phyloP scores from a whole-genome alignment of 2,113 vertebrate species.

The Erythrolamprus reginae region DNA sequence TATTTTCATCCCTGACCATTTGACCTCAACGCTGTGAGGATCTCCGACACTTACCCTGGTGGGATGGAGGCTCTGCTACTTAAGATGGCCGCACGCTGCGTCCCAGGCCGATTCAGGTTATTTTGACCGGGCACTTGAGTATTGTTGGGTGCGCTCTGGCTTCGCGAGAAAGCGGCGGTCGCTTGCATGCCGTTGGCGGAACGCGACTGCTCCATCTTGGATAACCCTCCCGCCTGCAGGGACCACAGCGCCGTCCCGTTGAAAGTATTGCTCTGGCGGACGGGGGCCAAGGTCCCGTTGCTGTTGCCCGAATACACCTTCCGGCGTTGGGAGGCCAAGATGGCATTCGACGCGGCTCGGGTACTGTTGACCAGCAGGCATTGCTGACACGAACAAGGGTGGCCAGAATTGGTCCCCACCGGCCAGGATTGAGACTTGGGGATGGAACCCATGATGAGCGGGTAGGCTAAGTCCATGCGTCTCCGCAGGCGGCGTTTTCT shows the following conservation, averaged over 20 bases:
- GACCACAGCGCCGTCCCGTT: constrained; percentile 77
- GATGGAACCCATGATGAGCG: constrained; percentile 93
- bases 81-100: constrained; percentile 75
- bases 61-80: constrained; percentile 80
- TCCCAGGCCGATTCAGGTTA: constrained; percentile 90
- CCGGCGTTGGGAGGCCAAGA: constrained; percentile 89
- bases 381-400: constrained; percentile 90
- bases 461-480: constrained; percentile 94
- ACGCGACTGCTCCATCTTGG: constrained; percentile 75
- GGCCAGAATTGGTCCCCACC: constrained; percentile 85
- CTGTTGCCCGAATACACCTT: constrained; percentile 69
- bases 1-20: background rate
- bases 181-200: constrained; percentile 49
- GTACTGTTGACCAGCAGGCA: constrained; percentile 95
- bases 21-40: background rate
- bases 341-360: constrained; percentile 91
- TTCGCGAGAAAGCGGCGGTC: constrained; percentile 66
- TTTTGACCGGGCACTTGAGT: constrained; percentile 82
- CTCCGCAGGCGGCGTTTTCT: constrained; percentile 85
- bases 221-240: constrained; percentile 32
- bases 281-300: constrained; percentile 53
- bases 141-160: constrained; percentile 52
- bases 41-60: constrained; percentile 79
- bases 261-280: constrained; percentile 90
- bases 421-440: constrained; percentile 98